Base-by-base conservation (phyloP, 2,797 vertebrate genomes). In the Enteromius thamalakanensis region DNA sequence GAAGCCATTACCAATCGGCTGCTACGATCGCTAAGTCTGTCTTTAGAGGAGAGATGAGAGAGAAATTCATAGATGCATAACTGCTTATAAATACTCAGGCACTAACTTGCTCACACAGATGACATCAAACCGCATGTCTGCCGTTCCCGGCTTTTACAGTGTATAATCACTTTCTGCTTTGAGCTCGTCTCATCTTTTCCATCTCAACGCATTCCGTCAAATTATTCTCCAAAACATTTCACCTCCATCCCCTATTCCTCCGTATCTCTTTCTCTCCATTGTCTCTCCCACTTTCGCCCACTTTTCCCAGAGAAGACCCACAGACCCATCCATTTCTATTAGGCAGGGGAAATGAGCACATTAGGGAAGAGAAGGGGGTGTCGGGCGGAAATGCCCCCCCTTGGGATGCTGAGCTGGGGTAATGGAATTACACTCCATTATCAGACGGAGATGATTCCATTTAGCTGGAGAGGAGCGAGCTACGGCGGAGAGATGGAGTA, bases 371-470 rank as follows among this genome's bases (percentile, higher is more conserved):
- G 74, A 62, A 75, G 75, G 60, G 64, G 84, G 82, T 81, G 87
- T 85, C 84, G 82, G 87, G 78, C 72, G 77, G 85, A 85, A 87
- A 62, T 64, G 65, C 72, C 83, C 85, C 79, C 87, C 87, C 80
- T 70, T 81, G 84, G 87, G 88, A 90, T 77, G 19, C 80, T 34
- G 80, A 84, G 83, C 82, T 69, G 71, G 86, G 85, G 81, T 90
- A 90, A 90, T 89, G 81, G 82, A 80, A 90, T 90, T 90, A 90
- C 82, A 81, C 81, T 86, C 89, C 89, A 90, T 90, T 90, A 90
- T 90, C 89, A 87, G 86, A 87, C 81, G 79, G 71, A 85, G 82
- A 85, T 86, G 84, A 87, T 87, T 82, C 79, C 79, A 80, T 82
- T 85, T 86, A 85, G 55, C 37, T 55, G 60, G 76, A 82, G 80